Percentiles rank a stretch among this genome's conserved stretches.
These are phyloP conservation scores for Gymnocephalus cernua DNA, from an alignment of 2,113 vertebrate genomes.

Conservation along the genomic window DNA sequence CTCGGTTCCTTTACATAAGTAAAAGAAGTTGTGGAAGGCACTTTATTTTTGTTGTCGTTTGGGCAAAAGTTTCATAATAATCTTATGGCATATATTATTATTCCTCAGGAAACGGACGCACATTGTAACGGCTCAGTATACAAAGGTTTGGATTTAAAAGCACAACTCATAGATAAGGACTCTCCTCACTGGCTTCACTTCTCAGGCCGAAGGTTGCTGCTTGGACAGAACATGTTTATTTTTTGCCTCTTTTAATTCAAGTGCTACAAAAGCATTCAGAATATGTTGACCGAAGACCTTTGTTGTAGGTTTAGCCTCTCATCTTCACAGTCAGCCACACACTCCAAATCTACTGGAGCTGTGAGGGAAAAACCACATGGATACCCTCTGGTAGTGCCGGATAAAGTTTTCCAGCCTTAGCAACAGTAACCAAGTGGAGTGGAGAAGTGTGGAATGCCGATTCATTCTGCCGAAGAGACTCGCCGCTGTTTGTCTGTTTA, in stretches of 20 bases:
- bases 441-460: constrained; percentile 45
- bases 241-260: neutral
- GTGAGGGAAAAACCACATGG: constrained; percentile 7
- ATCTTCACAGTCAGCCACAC: neutral
- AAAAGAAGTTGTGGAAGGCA: no score
- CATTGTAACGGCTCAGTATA: no score
- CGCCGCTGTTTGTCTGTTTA: neutral
- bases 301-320: constrained; percentile 4
- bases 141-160: no score
- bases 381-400: constrained; percentile 14
- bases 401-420: constrained; percentile 65
- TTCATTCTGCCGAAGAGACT: constrained; percentile 36
- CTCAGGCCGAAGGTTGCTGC: no score
- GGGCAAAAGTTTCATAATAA: no score
- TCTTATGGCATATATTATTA: no score
- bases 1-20: no score
- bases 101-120: no score
- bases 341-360: constrained; percentile 6
- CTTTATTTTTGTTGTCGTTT: no score
- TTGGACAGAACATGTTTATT: neutral
- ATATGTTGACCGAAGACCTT: neutral
- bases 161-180: no score
- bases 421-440: constrained; percentile 66
- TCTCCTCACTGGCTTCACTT: no score
- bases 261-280: neutral